These are phyloP conservation scores for Scaptomyza pallida DNA, from an alignment of 1,140 invertebrate genomes.

Conservation along the genomic window DNA sequence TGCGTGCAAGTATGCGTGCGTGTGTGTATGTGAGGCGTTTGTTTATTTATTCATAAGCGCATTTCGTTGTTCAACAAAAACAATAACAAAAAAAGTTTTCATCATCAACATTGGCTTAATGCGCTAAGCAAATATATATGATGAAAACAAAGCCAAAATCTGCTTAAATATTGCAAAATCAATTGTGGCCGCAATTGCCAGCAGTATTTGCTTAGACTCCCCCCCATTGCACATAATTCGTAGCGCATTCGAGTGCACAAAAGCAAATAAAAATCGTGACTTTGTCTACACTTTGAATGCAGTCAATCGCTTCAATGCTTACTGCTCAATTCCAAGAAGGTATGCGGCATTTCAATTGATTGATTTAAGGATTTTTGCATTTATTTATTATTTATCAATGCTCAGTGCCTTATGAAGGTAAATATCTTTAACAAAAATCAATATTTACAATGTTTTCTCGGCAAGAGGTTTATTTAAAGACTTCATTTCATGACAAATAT, in stretches of 20 bases:
- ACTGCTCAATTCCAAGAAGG: constrained; percentile 4
- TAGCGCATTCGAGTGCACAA: constrained; percentile 11
- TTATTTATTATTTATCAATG: neutral
- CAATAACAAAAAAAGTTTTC: constrained; percentile 46
- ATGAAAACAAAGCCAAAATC: constrained; percentile 23
- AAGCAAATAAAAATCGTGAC: constrained; percentile 22
- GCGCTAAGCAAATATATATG: constrained; percentile 21
- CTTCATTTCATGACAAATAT: too few species aligned
- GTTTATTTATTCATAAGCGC: constrained; percentile 74
- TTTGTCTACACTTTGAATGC: constrained; percentile 33
- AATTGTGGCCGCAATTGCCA: constrained; percentile 11
- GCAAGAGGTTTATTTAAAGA: too few species aligned
- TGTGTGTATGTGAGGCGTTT: constrained; percentile 12
- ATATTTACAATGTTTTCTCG: neutral
- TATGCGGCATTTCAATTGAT: constrained; percentile 2
- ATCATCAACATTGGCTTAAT: constrained; percentile 25
- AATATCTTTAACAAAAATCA: neutral
- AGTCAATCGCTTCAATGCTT: constrained; percentile 29
- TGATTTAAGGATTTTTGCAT: constrained; percentile 3
- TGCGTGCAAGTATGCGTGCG: constrained; percentile 2
- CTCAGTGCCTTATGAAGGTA: neutral
- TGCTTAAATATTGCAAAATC: constrained; percentile 36
- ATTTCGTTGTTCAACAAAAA: constrained; percentile 40
- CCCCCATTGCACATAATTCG: neutral
- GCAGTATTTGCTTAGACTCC: neutral